These are phyloP conservation scores for Latrodectus hesperus DNA, from an alignment of 2,888 invertebrate genomes.

Conservation along the genomic window DNA sequence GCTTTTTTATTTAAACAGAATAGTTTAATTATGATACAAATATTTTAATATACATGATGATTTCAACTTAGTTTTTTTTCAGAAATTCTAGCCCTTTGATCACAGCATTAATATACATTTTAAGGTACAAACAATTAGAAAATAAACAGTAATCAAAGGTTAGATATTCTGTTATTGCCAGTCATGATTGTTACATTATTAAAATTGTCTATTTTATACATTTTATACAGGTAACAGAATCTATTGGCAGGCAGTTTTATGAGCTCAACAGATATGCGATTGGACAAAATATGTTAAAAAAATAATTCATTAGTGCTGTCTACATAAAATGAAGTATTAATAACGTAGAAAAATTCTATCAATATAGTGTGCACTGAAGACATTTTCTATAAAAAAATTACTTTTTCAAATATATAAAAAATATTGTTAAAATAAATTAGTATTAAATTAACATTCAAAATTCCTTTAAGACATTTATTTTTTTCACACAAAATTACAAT, in stretches of 20 bases:
- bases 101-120: background rate
- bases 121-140: background rate
- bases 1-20: conserved; percentile 20
- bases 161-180: background rate
- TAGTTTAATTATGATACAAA: conserved; percentile 24
- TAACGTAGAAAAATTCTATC: background rate
- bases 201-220: background rate
- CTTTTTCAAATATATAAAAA: background rate
- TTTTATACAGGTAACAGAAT: background rate
- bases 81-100: background rate
- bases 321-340: background rate
- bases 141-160: background rate
- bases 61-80: background rate
- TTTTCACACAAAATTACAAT: too few relatives aligned
- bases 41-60: conserved; percentile 13
- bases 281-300: conserved; percentile 12
- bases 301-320: background rate
- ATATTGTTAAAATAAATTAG: background rate
- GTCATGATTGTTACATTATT: background rate
- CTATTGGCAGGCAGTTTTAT: conserved; percentile 21
- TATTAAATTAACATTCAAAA: background rate
- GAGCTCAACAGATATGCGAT: conserved; percentile 17
- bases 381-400: too few relatives aligned
- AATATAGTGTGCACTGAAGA: too few relatives aligned
- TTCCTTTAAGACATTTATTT: background rate